Conservation (phyloP, 2,888 invertebrate species). For the Iselma pallidipennis region DNA sequence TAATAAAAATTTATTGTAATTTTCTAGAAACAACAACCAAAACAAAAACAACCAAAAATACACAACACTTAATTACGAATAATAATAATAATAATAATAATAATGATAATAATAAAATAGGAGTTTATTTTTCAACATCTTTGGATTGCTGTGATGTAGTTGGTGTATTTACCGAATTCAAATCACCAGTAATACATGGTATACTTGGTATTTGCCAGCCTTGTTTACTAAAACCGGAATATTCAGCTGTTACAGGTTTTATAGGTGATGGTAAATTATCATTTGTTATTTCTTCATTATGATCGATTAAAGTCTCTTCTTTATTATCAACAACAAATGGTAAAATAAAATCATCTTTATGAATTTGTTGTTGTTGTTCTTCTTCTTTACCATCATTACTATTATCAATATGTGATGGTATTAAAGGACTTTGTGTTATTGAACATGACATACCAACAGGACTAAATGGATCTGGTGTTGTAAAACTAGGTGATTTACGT, state of each 20-base stretch:
- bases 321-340: conserved; percentile 37
- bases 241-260: conserved; percentile 56
- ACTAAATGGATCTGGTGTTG: conserved; percentile 61
- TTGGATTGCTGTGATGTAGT: neutral
- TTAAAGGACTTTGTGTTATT: conserved; percentile 48
- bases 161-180: conserved; percentile 23
- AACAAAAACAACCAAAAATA: neutral
- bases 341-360: conserved; percentile 41
- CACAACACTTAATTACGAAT: neutral
- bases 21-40: neutral
- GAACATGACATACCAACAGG: conserved; percentile 56
- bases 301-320: conserved; percentile 44
- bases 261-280: conserved; percentile 48
- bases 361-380: conserved; percentile 8
- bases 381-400: neutral
- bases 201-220: conserved; percentile 68
- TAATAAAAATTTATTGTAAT: neutral
- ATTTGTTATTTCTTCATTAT: conserved; percentile 37
- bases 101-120: no score
- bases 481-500: conserved; percentile 41
- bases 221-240: conserved; percentile 64
- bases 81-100: no score
- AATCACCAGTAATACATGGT: conserved; percentile 67
- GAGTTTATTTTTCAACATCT: neutral
- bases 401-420: conserved; percentile 40